phyloP scores from a whole-genome alignment of 2,888 invertebrate genomes.

The Halictus ligatus region DNA sequence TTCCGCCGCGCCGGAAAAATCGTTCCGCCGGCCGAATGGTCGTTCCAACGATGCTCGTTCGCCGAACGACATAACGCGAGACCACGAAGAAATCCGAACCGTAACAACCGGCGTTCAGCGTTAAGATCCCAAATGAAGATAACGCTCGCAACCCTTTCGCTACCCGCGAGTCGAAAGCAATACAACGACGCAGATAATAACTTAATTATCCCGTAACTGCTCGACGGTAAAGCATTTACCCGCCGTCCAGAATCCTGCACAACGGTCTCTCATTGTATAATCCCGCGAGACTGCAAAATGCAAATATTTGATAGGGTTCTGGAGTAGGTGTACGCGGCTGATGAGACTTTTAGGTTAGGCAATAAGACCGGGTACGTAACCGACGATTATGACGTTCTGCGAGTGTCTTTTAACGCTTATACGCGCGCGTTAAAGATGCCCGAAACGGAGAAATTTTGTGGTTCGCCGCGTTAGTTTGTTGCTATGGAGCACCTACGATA shows the following conservation, averaged over 20 bases:
- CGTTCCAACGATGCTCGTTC: conserved; percentile 38
- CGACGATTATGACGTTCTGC: conserved; percentile 7
- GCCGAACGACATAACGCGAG: conserved; percentile 11
- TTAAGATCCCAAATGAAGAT: conserved; percentile 58
- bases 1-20: conserved; percentile 32
- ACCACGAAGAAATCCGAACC: conserved; percentile 60
- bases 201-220: conserved; percentile 33
- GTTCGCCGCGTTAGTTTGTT: neutral
- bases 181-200: conserved; percentile 44
- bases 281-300: neutral
- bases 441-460: neutral
- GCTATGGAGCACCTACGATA: neutral
- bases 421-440: neutral
- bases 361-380: neutral
- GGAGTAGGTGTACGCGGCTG: neutral
- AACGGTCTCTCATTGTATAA: neutral
- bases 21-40: conserved; percentile 25
- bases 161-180: neutral
- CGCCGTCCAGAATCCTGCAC: neutral
- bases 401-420: neutral
- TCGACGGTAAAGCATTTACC: conserved; percentile 21
- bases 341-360: neutral
- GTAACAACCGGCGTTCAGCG: conserved; percentile 67
- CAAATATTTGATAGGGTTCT: neutral
- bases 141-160: conserved; percentile 22